Base-by-base conservation (phyloP, 2,797 vertebrate genomes). In the Acanthurus lineatus region DNA sequence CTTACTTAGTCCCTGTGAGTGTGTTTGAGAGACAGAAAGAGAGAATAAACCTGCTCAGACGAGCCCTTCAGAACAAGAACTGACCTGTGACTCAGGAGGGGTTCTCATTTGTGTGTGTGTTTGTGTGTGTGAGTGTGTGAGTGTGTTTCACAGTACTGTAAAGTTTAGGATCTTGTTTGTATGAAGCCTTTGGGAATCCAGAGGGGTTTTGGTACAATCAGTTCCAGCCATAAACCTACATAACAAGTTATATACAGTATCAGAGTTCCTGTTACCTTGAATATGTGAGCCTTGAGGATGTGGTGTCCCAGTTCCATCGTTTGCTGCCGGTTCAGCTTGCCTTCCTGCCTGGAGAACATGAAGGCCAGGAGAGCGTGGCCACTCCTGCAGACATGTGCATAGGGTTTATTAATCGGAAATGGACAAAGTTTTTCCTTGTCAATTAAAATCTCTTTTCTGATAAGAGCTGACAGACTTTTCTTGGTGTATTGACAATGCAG, bases 221-320 rank as follows among this genome's bases (percentile, higher is more conserved):
- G 38, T 56, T 78, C 47, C n/a, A 20, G 45, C n/a, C 42, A 40
- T 54, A 62, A 82, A 61, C 73, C 71, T 60, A 51, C 69, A 79
- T 73, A 59, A 44, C 9, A 40, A 66, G 57, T 63, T 67, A 45
- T 32, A 62, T 45, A 47, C 53, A 61, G 54, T 25, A 52, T 75
- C 64, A 25, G 48, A 54, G 58, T 28, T 77, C 52, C 28, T 66
- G 44, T 32, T 16, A 98, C 98, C 97, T 99, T 99, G 89, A 99
- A 99, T 90, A 99, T 99, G 90, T 99, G 98, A 44, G 98, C 98
- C 94, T 99, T 99, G 58, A 99, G 96, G 86, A 99, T 98, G 91
- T 99, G 98, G 82, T 99, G 98, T 61, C 98, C 98, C 4, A 99
- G 96, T 92, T 99, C 98, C 97, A 99, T 97, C 3, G 98, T 99